These are phyloP conservation scores for Ypsolopha sequella DNA, from an alignment of 2,888 invertebrate genomes.

Conservation along the genomic window DNA sequence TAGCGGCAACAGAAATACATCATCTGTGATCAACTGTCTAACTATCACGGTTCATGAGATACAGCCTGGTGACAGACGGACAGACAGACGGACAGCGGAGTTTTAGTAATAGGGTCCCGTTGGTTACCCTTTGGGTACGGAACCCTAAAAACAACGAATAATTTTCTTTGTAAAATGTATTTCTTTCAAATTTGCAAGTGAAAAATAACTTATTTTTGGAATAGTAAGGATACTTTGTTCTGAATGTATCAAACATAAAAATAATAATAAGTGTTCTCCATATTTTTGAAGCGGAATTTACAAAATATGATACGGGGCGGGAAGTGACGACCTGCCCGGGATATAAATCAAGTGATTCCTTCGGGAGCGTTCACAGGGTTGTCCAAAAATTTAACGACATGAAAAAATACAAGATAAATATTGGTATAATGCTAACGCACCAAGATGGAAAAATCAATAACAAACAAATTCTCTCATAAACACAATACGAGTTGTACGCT, in stretches of 20 bases:
- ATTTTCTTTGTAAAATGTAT: too few species aligned
- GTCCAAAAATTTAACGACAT: background rate
- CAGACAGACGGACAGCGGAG: too few species aligned
- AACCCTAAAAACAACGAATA: too few species aligned
- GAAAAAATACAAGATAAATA: background rate
- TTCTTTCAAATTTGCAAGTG: too few species aligned
- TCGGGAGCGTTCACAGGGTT: constrained; percentile 3
- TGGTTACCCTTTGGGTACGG: too few species aligned
- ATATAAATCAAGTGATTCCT: constrained; percentile 43
- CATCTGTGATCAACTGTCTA: background rate
- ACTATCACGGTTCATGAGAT: too few species aligned
- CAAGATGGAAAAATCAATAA: background rate
- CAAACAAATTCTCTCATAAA: background rate
- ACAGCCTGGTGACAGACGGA: too few species aligned
- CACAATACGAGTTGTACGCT: too few species aligned
- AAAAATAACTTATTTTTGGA: background rate
- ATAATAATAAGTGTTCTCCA: constrained; percentile 4
- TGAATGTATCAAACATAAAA: background rate
- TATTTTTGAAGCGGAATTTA: background rate
- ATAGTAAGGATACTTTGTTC: background rate
- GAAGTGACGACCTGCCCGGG: constrained; percentile 52
- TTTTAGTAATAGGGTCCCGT: too few species aligned
- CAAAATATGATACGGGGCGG: constrained; percentile 43
- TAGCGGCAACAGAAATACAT: constrained; percentile 12
- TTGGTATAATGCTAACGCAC: too few species aligned